These are phyloP conservation scores for Myotis brandtii DNA, from an alignment of 2,113 vertebrate genomes.

Conservation along the genomic window DNA sequence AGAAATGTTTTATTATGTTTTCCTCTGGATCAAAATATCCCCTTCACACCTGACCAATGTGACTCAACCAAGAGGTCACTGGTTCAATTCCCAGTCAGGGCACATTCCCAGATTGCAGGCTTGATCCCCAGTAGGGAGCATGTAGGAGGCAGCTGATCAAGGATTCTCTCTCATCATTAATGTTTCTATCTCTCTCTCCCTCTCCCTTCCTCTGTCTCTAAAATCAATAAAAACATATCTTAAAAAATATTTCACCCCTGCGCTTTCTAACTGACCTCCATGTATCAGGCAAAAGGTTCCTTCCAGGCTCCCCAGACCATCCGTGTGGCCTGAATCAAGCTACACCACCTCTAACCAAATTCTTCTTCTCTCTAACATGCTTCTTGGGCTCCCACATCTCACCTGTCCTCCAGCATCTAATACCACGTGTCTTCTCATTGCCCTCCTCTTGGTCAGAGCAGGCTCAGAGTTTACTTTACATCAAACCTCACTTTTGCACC, in stretches of 20 bases:
- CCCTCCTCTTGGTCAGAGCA: neutral
- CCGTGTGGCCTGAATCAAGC: neutral
- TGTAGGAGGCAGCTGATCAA: too few species aligned
- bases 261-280: neutral
- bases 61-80: too few species aligned
- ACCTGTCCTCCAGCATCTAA: neutral
- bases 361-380: neutral
- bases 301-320: neutral
- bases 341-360: neutral
- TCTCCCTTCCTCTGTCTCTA: too few species aligned
- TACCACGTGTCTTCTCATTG: neutral
- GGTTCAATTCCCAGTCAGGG: too few species aligned
- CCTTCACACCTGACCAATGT: too few species aligned
- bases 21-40: neutral
- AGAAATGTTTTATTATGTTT: neutral
- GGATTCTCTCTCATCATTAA: neutral
- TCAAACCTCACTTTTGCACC: neutral
- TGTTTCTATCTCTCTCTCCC: neutral
- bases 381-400: neutral
- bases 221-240: too few species aligned
- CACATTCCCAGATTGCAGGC: too few species aligned
- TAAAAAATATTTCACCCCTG: too few species aligned
- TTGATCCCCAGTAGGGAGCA: too few species aligned
- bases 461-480: neutral
- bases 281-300: neutral